These are phyloP conservation scores for Ochlodes sylvanus DNA, from an alignment of 2,888 invertebrate species.

Conservation along the genomic window DNA sequence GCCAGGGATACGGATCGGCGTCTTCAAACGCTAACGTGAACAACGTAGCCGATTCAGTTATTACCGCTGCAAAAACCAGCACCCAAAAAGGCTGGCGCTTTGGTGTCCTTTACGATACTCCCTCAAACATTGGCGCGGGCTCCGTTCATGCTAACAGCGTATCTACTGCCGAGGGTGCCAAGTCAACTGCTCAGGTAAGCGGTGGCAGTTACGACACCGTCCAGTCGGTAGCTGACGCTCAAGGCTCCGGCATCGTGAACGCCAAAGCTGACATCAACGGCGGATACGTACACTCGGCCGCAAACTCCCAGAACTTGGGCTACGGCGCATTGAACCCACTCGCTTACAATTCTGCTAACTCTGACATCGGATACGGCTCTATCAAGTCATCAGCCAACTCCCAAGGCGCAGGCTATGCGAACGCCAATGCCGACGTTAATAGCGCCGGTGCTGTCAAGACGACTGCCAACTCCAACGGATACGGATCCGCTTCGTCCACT, in stretches of 20 bases:
- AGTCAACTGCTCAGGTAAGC: slow-evolving; percentile 49
- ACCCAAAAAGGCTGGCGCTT: slow-evolving; percentile 69
- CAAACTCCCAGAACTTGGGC: slow-evolving; percentile 50
- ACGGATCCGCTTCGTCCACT: slow-evolving; percentile 43
- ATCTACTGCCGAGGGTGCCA: slow-evolving; percentile 48
- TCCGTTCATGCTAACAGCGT: slow-evolving; percentile 50
- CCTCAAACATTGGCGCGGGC: slow-evolving; percentile 49
- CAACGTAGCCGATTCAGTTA: slow-evolving; percentile 53
- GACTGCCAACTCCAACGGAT: slow-evolving; percentile 48
- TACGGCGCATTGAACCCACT: slow-evolving; percentile 43
- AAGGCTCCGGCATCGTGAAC: slow-evolving; percentile 54
- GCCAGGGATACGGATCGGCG: slow-evolving; percentile 60
- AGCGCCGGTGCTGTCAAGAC: slow-evolving; percentile 44
- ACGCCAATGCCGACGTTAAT: slow-evolving; percentile 40
- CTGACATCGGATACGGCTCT: slow-evolving; percentile 39
- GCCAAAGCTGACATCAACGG: slow-evolving; percentile 58
- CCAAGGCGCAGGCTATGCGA: slow-evolving; percentile 39
- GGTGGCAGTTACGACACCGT: slow-evolving; percentile 50
- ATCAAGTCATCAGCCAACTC: slow-evolving; percentile 40
- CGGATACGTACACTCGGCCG: slow-evolving; percentile 55
- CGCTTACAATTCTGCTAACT: slow-evolving; percentile 42
- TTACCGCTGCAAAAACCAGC: slow-evolving; percentile 56
- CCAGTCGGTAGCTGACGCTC: slow-evolving; percentile 55
- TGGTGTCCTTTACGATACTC: slow-evolving; percentile 65
- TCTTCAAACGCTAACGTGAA: slow-evolving; percentile 64